Evolutionary conservation across 1,140 invertebrate species (phyloP), one percentile per base, ranked within the genome.

Genomic region (Drosophila subpulchrella): DNA sequence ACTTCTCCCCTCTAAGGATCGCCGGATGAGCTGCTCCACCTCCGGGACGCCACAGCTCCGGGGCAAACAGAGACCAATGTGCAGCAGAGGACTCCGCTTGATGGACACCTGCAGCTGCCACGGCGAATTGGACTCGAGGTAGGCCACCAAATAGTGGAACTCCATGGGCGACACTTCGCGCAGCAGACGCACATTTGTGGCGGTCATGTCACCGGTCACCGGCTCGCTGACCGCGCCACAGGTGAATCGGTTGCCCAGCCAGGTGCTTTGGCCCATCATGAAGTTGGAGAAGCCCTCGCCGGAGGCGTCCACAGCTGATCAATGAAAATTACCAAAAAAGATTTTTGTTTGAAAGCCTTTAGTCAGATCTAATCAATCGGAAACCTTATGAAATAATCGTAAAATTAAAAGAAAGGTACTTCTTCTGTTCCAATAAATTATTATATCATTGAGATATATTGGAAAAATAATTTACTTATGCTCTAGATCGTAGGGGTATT

Each of bases 61-160:
- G 8, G 81, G 81, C 59, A 85, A 15, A 11, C 81, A 84, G 17
- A 84, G 62, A 0, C 81, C 81, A 0, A 84, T 54, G 41, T 84
- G 81, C 17, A 84, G 51, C 50, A 77, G 7, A 0, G 58, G 30
- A 11, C 32, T n/a, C 0, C 27, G 2, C 6, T 32, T 30, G 3
- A 56, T 0, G 10, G 7, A 0, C 13, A 51, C 6, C 3, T 20
- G 8, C 13, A 77, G n/a, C 17, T 80, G 66, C 59, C 67, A 55
- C 0, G 39, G 27, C 0, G 72, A 77, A 11, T 79, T 53, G n/a
- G 72, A 50, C 3, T 38, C 5, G 3, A 88, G 48, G 42, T 83
- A 88, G 10, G 44, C 79, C 53, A 83, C 50, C 24, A 39, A 24
- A 44, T 89, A 83, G 30, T 73, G 59, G 15, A 70, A 56, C 8